Percentiles rank a stretch among this genome's conserved stretches.
These are phyloP conservation scores for Augochlorella aurata DNA, from an alignment of 2,888 invertebrate species.

Conservation along the genomic window DNA sequence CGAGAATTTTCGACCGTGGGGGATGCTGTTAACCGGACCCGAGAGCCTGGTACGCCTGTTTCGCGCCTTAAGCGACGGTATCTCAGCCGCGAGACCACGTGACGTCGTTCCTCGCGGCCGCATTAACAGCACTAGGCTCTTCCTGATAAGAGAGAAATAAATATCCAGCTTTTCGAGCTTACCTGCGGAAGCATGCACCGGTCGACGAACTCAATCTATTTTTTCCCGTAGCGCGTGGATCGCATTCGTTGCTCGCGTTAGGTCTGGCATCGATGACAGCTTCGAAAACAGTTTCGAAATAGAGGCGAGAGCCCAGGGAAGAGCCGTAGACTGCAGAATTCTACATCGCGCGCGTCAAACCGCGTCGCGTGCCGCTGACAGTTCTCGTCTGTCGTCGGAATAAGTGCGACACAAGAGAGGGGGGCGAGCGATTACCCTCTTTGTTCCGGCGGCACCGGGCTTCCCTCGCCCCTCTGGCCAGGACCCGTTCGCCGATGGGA, in stretches of 20 bases:
- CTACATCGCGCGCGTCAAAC: constrained; percentile 46
- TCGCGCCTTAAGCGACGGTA: too few species aligned
- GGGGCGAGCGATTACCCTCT: constrained; percentile 59
- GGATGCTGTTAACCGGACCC: too few species aligned
- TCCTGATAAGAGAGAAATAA: not conserved
- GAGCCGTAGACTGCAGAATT: constrained; percentile 20
- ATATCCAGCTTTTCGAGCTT: not conserved
- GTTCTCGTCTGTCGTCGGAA: constrained; percentile 53
- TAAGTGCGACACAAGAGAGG: constrained; percentile 50
- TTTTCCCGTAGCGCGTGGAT: constrained; percentile 18
- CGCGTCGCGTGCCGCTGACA: constrained; percentile 63
- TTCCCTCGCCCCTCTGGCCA: constrained; percentile 17
- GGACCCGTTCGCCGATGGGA: constrained; percentile 39
- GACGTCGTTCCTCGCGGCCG: too few species aligned
- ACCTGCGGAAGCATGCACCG: constrained; percentile 16
- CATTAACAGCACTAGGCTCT: too few species aligned
- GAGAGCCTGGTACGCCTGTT: too few species aligned
- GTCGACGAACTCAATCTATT: constrained; percentile 46
- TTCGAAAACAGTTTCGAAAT: constrained; percentile 39
- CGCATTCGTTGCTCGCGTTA: constrained; percentile 16
- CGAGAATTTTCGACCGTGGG: too few species aligned
- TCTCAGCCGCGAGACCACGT: too few species aligned
- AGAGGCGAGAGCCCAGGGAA: not conserved
- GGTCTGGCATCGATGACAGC: constrained; percentile 50
- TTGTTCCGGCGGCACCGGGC: constrained; percentile 46